A percentile compares a stretch with the other conserved stretches of the same genome.
Evolutionary conservation across 2,113 vertebrate genomes (phyloP).

Genomic region (Psilopsiagon aurifrons): DNA sequence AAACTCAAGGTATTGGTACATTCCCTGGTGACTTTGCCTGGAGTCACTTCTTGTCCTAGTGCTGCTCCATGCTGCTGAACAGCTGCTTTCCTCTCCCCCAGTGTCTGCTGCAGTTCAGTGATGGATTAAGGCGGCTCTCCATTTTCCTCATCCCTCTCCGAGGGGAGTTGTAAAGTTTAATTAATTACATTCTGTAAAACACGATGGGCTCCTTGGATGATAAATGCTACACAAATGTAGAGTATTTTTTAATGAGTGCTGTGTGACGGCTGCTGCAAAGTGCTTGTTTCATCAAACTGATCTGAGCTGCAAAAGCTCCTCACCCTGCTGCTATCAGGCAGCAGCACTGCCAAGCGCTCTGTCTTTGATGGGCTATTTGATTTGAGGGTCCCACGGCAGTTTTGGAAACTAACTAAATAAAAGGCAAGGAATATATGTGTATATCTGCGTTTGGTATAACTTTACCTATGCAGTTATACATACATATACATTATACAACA

Average conservation of each 20-base stretch:
- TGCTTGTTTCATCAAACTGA: constrained; percentile 35
- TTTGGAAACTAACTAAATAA: constrained; percentile 1
- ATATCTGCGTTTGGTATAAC: neutral
- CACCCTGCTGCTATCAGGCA: constrained; percentile 28
- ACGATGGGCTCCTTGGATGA: constrained; percentile 54
- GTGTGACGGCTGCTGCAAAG: constrained; percentile 28
- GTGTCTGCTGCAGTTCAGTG: constrained; percentile 12
- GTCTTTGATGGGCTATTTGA: constrained; percentile 4
- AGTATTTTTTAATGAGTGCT: constrained; percentile 56
- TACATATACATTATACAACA: neutral
- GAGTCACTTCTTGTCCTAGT: neutral
- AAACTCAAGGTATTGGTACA: neutral
- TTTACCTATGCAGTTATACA: neutral
- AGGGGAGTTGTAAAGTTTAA: constrained; percentile 62
- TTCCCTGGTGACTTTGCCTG: constrained; percentile 42
- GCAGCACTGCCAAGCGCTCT: neutral
- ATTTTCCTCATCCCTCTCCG: constrained; percentile 46
- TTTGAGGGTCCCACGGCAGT: constrained; percentile 10
- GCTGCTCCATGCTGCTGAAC: constrained; percentile 3
- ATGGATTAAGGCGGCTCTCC: constrained; percentile 61
- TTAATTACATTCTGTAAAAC: constrained; percentile 65
- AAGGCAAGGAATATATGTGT: neutral
- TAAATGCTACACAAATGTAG: constrained; percentile 49
- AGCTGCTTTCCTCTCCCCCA: constrained; percentile 51
- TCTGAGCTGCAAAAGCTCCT: constrained; percentile 26